Conservation (phyloP, 1,140 invertebrate species). For the Dendroctonus valens region DNA sequence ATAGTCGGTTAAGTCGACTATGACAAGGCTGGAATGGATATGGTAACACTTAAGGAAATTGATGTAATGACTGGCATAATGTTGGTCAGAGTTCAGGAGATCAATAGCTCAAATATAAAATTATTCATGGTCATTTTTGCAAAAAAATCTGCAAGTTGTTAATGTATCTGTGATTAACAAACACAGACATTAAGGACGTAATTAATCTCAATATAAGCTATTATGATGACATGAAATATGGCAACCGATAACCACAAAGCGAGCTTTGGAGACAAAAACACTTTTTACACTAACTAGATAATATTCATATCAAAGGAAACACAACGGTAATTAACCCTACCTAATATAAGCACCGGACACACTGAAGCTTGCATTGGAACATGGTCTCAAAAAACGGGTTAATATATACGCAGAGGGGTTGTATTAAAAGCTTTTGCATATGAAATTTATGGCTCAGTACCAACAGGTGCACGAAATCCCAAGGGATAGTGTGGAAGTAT, state of each 20-base stretch:
- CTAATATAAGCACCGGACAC: background rate
- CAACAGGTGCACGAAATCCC: slow-evolving; percentile 26
- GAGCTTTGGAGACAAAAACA: too few species aligned
- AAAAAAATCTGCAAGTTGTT: too few species aligned
- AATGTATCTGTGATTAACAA: too few species aligned
- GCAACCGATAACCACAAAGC: too few species aligned
- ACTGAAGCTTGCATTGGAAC: background rate
- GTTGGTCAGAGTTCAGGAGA: too few species aligned
- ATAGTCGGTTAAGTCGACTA: slow-evolving; percentile 16
- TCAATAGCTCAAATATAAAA: too few species aligned
- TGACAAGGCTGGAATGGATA: slow-evolving; percentile 1
- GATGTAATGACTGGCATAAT: background rate
- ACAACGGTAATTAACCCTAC: slow-evolving; percentile 5
- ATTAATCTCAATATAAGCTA: too few species aligned
- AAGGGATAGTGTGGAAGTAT: slow-evolving; percentile 9
- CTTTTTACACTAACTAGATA: too few species aligned
- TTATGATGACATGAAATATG: too few species aligned
- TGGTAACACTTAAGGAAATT: slow-evolving; percentile 6
- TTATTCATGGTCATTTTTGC: too few species aligned
- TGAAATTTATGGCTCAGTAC: slow-evolving; percentile 21
- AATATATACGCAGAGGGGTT: slow-evolving; percentile 13
- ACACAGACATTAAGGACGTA: too few species aligned
- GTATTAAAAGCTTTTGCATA: slow-evolving; percentile 26
- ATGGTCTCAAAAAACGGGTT: slow-evolving; percentile 13
- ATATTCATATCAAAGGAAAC: background rate